Percentiles rank a stretch among this genome's conserved stretches.
Conservation (phyloP, 1,140 invertebrate species). For the Anastrepha ludens region DNA sequence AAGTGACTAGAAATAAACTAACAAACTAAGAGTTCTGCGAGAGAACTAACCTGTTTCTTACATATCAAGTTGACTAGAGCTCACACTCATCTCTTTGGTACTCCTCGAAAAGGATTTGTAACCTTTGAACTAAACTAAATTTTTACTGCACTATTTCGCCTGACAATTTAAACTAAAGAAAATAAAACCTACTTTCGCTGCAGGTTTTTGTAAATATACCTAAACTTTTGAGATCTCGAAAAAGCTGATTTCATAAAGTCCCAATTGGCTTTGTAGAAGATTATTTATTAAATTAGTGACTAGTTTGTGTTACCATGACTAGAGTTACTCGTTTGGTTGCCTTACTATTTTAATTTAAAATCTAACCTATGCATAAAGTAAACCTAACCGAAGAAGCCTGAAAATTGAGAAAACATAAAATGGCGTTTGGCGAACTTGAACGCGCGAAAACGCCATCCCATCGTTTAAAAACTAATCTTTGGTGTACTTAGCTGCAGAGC, state of each 20-base stretch:
- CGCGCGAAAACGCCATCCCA: slow-evolving; percentile 32
- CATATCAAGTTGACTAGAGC: slow-evolving; percentile 69
- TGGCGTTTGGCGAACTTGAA: slow-evolving; percentile 9
- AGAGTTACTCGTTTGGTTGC: not conserved
- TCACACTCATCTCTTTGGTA: slow-evolving; percentile 68
- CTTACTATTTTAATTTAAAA: slow-evolving; percentile 9
- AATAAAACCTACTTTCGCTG: not conserved
- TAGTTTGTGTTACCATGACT: slow-evolving; percentile 22
- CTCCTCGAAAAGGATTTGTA: not conserved
- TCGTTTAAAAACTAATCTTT: slow-evolving; percentile 37
- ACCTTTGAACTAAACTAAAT: slow-evolving; percentile 61
- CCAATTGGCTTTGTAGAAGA: not conserved
- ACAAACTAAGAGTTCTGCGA: slow-evolving; percentile 12
- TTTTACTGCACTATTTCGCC: slow-evolving; percentile 73
- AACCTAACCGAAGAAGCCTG: slow-evolving; percentile 45
- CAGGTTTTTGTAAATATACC: not conserved
- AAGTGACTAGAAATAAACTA: slow-evolving; percentile 28
- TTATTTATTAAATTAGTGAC: not conserved
- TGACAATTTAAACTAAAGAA: slow-evolving; percentile 61
- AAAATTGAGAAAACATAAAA: slow-evolving; percentile 49
- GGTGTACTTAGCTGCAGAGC: slow-evolving; percentile 46
- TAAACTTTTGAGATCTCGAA: slow-evolving; percentile 14
- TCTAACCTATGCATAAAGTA: slow-evolving; percentile 46
- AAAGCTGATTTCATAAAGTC: slow-evolving; percentile 19
- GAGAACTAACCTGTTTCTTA: not conserved